Conservation (phyloP, 2,888 invertebrate species). For the Nipponacmea schrenckii region DNA sequence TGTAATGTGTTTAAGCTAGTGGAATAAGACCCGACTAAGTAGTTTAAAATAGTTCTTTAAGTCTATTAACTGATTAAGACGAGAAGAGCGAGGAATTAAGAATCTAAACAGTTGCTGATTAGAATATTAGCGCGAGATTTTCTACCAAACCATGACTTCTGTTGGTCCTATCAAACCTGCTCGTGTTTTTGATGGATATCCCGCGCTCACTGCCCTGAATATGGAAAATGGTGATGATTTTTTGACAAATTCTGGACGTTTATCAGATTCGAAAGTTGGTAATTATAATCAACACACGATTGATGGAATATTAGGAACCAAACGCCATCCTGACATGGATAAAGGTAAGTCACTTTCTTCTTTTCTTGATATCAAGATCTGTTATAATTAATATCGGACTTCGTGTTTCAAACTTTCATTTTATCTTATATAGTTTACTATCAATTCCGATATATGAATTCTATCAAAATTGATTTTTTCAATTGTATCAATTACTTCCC, state of each 20-base stretch:
- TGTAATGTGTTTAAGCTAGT: not conserved
- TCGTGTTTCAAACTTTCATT: too few relatives aligned
- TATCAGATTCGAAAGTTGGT: not conserved
- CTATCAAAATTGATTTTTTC: too few relatives aligned
- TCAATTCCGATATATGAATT: too few relatives aligned
- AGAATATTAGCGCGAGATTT: not conserved
- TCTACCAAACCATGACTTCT: not conserved
- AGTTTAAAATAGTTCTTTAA: constrained; percentile 7
- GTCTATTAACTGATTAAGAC: constrained; percentile 3
- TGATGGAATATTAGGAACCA: constrained; percentile 52
- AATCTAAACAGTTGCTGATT: constrained; percentile 7
- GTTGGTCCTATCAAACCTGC: not conserved
- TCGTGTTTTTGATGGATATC: constrained; percentile 7
- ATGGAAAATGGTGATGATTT: constrained; percentile 5
- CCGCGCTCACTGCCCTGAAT: not conserved
- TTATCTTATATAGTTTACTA: too few relatives aligned
- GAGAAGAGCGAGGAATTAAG: not conserved
- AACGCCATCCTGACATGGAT: constrained; percentile 35
- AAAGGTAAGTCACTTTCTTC: constrained; percentile 32
- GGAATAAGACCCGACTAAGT: not conserved
- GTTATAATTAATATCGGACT: too few relatives aligned
- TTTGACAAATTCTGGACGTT: not conserved
- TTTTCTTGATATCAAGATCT: too few relatives aligned
- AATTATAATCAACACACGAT: constrained; percentile 48
- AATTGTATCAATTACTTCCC: too few relatives aligned